Evolutionary conservation across 1,140 invertebrate genomes (phyloP), one percentile per base, ranked within the genome.

Genomic region (Chironomus tepperi): DNA sequence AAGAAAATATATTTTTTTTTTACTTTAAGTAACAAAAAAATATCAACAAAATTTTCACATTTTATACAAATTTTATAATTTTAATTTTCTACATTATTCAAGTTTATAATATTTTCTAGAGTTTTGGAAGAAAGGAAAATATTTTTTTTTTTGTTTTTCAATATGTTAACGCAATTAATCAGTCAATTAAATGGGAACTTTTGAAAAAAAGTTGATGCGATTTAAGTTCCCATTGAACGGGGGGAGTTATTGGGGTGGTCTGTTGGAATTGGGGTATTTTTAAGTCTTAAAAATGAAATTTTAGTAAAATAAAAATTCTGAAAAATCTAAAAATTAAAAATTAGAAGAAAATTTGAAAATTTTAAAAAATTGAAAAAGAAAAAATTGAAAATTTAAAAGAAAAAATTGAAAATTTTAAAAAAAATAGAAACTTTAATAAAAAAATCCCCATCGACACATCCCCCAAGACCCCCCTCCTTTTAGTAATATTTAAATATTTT

Each of bases 101-200:
- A 34, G 24, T 34, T 34, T 34, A 2, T 34, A 34, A 34, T 34
- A 34, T 34, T 5, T 34, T 34, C 5, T 34, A 34, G 24, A 34
- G 24, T 34, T 34, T 24, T 24, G 73, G 12, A 43, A 0, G 24
- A 74, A 65, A 64, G 47, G 21, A 43, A 19, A 75, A 57, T 64
- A 75, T 19, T 75, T 73, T 72, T 76, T 74, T 34, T 34, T 19
- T 75, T 73, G 42, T 76, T 74, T 34, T 34, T 34, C 24, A 34
- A 34, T 34, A 34, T 34, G 24, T 34, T 57, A 57, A 57, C 47
- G n/a, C 47, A 57, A 57, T 57, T 12, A 57, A 57, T 57, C 47
- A 57, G 47, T 57, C 47, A 57, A 57, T 57, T 57, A 57, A n/a
- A 57, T n/a, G 47, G 47, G 47, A 34, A 34, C 24, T 1, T 2